Base-by-base conservation (phyloP, 1,140 invertebrate genomes). In the Cydia strobilella region DNA sequence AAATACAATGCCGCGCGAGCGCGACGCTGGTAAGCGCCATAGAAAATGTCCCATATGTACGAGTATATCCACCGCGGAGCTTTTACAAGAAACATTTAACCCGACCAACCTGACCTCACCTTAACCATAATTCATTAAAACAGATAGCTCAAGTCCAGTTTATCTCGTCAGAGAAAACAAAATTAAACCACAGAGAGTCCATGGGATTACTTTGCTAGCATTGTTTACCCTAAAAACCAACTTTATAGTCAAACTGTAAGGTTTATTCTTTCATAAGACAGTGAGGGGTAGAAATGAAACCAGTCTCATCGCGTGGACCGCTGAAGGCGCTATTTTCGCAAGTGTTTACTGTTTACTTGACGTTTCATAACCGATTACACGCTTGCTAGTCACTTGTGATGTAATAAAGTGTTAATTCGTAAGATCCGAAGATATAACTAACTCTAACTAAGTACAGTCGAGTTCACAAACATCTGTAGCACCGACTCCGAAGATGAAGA, bases 241-340 rank as follows among this genome's bases (percentile, higher is more conserved):
- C n/a, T 13, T 15, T 15, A 48, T 48, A 15, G 15, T 48, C 13
- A 48, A 15, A 15, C 4, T 48, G 0, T 48, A 48, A 48, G 54
- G 54, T 5, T 12, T 23, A 23, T 45, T 45, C 15, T 4, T 15
- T 45, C 13, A 18, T 54, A 18, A 54, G 18, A 45, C n/a, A 23
- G 54, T 59, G 18, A 59, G 54, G 54, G 54, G 54, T 59, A 51
- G 66, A 71, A 74, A 76, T 63, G 65, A 76, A 79, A 75, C 78
- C 75, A 27, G 75, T 72, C 75, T 71, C 78, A 79, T 77, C 76
- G 65, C 25, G 27, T 15, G 31, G 31, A 69, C 31, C n/a, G 71
- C 71, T 72, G 71, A 25, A 20, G 39, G 72, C 42, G 51, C 27
- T 6, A 42, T 51, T 73, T 51, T 73, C 72, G 72, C 72, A 73